Base-by-base conservation (phyloP, 2,888 invertebrate species). In the Bombylius major region DNA sequence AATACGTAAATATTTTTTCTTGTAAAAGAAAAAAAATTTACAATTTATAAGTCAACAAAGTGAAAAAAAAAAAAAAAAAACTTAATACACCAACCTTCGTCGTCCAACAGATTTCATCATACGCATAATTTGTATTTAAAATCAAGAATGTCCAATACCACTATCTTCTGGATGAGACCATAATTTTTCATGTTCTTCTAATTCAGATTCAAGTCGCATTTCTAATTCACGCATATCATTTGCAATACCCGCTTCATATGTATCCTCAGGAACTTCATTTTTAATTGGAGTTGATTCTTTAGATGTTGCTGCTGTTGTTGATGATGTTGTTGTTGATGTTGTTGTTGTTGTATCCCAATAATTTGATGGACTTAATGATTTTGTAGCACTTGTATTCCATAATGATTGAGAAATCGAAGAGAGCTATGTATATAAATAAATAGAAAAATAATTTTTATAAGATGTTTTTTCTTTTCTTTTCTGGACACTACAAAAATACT, bases 221-320 rank as follows among this genome's bases (percentile, higher is more conserved):
- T 82, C 82, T 56, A 82, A 69, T 65, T 82, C 80, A 14, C 80
- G 75, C 78, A 84, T 83, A 64, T 83, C 82, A 63, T 83, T 82
- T 47, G 82, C 84, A 59, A 84, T 82, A 57, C 80, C 81, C 39
- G 77, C 79, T 65, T 82, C 82, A 62, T 82, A 81, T 58, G 77
- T 51, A 55, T 65, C 65, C 59, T 63, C 64, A 61, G 63, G 59
- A 63, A 60, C 62, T 61, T 62, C 57, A 48, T 54, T 62, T 56
- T 62, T 60, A 49, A 59, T 62, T 54, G 60, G 57, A 54, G 60
- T 56, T 14, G 59, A 57, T 56, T 63, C 62, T 51, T 64, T 63
- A 42, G 63, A 61, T 52, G 36, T 8, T 36, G 6, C 4, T 36
- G 7, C 9, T 8, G 7, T 1, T 8, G 9, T n/a, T 47, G 47